These are phyloP conservation scores for Tetragonula clypearis DNA, from an alignment of 1,140 invertebrate species.

Conservation along the genomic window DNA sequence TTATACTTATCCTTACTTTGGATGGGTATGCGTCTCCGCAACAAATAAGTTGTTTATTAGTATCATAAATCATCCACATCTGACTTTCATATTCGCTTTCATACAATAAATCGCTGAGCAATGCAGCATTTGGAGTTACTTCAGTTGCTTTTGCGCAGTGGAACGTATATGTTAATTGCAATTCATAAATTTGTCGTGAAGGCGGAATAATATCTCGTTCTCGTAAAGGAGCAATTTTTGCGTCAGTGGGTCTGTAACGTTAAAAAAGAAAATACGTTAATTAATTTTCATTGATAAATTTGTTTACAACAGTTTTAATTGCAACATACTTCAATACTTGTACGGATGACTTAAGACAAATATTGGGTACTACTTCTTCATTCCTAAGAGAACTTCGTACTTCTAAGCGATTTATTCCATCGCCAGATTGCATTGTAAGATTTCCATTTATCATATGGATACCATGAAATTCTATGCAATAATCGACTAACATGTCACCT, in stretches of 20 bases:
- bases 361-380: constrained; percentile 90
- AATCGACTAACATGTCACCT: constrained; percentile 89
- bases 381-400: constrained; percentile 86
- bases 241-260: constrained; percentile 87
- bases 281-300: constrained; percentile 6
- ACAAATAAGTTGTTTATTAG: constrained; percentile 93
- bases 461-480: constrained; percentile 92
- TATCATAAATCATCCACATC: constrained; percentile 97
- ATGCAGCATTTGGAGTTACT: constrained; percentile 89
- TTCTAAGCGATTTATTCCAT: constrained; percentile 89
- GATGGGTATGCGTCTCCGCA: constrained; percentile 94
- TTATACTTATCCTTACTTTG: constrained; percentile 84
- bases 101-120: constrained; percentile 94
- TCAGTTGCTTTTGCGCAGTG: constrained; percentile 91
- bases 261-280: neutral
- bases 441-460: constrained; percentile 86
- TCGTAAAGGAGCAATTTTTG: constrained; percentile 89
- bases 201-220: constrained; percentile 93
- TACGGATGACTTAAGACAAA: constrained; percentile 90
- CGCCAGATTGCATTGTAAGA: constrained; percentile 88
- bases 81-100: constrained; percentile 97
- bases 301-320: neutral
- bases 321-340: constrained; percentile 88
- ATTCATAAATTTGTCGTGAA: constrained; percentile 93
- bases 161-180: constrained; percentile 93